A percentile compares a stretch with the other conserved stretches of the same genome.
Conservation (phyloP, 2,888 invertebrate genomes). For the Balanococcus diminutus region DNA sequence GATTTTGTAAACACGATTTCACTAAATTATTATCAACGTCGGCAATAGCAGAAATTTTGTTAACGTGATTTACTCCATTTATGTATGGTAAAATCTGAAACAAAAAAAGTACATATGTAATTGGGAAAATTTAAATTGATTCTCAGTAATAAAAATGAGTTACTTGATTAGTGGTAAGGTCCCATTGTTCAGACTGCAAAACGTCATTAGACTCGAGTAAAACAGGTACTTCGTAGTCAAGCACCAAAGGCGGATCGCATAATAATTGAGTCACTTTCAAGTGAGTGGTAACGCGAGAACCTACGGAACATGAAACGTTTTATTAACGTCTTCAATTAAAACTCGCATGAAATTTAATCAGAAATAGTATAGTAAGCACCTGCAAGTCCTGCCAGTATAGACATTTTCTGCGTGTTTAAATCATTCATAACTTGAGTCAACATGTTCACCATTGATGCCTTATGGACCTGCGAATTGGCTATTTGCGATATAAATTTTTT, state of each 20-base stretch:
- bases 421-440: constrained; percentile 80
- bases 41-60: constrained; percentile 85
- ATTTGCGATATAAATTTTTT: constrained; percentile 80
- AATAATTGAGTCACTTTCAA: constrained; percentile 84
- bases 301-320: constrained; percentile 62
- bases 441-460: constrained; percentile 74
- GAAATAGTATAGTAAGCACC: constrained; percentile 64
- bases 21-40: constrained; percentile 93
- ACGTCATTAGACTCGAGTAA: constrained; percentile 72
- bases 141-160: neutral
- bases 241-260: constrained; percentile 79
- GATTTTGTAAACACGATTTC: constrained; percentile 91
- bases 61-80: constrained; percentile 90
- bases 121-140: neutral
- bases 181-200: constrained; percentile 80
- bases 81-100: constrained; percentile 79
- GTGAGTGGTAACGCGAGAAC: constrained; percentile 86
- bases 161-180: constrained; percentile 91
- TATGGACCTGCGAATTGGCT: constrained; percentile 66
- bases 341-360: no score
- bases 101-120: constrained; percentile 43
- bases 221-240: constrained; percentile 90
- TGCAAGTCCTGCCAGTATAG: constrained; percentile 76
- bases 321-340: neutral
- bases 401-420: constrained; percentile 79